Percentiles rank a stretch among this genome's conserved stretches.
Evolutionary conservation across 2,797 vertebrate genomes (phyloP).

Genomic region (Lycodopsis pacificus): DNA sequence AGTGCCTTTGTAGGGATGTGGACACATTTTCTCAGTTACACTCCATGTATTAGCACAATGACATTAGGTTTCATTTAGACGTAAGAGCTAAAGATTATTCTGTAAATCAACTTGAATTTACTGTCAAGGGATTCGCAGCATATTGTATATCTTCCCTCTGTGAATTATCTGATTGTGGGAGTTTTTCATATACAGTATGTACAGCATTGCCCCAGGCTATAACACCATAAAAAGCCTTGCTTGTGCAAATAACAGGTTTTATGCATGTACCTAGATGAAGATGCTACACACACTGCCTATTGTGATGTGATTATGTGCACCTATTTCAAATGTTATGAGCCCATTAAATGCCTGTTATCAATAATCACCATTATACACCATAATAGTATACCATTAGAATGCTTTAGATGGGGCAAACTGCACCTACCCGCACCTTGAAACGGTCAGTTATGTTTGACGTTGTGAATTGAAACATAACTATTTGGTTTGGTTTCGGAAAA

Average conservation of each 20-base stretch:
- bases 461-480: too few species aligned
- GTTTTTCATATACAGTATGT: background rate
- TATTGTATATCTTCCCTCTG: background rate
- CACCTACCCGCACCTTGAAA: background rate
- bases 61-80: slow-evolving; percentile 1
- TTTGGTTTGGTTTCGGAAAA: too few species aligned
- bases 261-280: background rate
- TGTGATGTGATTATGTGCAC: background rate
- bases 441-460: too few species aligned
- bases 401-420: background rate
- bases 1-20: background rate
- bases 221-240: background rate
- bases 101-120: background rate
- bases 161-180: background rate
- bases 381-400: background rate
- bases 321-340: background rate
- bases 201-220: background rate
- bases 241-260: slow-evolving; percentile 11
- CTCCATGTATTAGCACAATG: background rate
- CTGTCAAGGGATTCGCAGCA: background rate
- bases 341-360: background rate
- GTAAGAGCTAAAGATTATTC: background rate
- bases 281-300: background rate
- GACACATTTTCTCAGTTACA: background rate
- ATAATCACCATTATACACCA: background rate